Base-by-base conservation (phyloP, 2,888 invertebrate genomes). In the Epinotia nisella region DNA sequence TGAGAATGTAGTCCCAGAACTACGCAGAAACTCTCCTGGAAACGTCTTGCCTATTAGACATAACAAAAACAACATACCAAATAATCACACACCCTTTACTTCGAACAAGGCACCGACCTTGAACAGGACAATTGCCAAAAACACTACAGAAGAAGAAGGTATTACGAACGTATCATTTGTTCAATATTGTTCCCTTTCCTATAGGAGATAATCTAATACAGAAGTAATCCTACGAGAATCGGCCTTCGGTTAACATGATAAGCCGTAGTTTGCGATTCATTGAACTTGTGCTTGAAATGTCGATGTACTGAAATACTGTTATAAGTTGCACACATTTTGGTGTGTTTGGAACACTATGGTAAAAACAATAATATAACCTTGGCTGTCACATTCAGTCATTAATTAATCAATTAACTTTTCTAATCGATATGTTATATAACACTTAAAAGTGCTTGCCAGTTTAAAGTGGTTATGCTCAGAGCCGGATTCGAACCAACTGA, bases 171-270 rank as follows among this genome's bases (percentile, higher is more conserved):
- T 39, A 55, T 2, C 4, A 21, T 39, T 3, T 19, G 15, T 19
- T 15, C 53, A 19, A 9, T 53, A 7, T 53, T 53, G 19, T 3
- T 45, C 19, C 29, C 35, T 53, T 55, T 11, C 39, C 55, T 4
- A 21, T 15, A n/a, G 1, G 21, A 61, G 15, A 29, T 70, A 56
- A 61, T 62, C 45, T 15, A 55, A 56, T 70, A 56, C 35, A 29
- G 39, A 51, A 68, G 24, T 70, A 70, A 62, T 61, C 62, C 70
- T n/a, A 1, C 61, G 55, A 62, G 45, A 17, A 19, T 53, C 61
- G 41, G 41, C 24, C 58, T 59, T 61, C 35, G 10, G 60, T 21
- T 60, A 53, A 55, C 65, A 53, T 41, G 39, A 53, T 55, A 55
- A 55, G 65, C 65, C 11, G 2, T 15, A 58, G 58, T 58, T 29